phyloP scores from a whole-genome alignment of 2,113 vertebrate species.

The Hypomesus transpacificus region DNA sequence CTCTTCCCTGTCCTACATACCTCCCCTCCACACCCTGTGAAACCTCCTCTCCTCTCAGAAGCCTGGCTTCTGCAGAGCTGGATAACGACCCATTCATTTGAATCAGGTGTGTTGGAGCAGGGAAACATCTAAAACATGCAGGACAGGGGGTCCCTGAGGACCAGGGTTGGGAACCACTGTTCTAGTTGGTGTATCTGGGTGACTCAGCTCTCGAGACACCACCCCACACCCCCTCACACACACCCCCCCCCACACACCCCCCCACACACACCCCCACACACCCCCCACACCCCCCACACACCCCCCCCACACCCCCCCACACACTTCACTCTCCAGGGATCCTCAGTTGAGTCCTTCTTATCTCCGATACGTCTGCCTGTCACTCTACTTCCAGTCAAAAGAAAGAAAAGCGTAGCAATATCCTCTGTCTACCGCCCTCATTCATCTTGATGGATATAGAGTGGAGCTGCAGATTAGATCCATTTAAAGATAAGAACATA shows the following conservation, averaged over 20 bases:
- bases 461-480: constrained; percentile 26
- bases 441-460: constrained; percentile 23
- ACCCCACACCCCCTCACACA: too few species aligned
- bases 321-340: constrained; percentile 1
- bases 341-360: constrained; percentile 7
- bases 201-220: background rate
- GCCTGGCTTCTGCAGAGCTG: too few species aligned
- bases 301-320: background rate
- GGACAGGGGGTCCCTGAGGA: too few species aligned
- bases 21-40: too few species aligned
- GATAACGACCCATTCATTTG: too few species aligned
- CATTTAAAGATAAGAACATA: constrained; percentile 31
- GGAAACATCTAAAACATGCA: too few species aligned
- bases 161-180: too few species aligned
- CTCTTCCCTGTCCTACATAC: too few species aligned
- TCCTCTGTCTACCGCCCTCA: constrained; percentile 2
- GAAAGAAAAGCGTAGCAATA: background rate
- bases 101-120: too few species aligned
- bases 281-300: too few species aligned
- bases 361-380: constrained; percentile 28
- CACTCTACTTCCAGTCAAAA: constrained; percentile 28
- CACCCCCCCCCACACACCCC: too few species aligned
- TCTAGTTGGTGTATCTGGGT: background rate
- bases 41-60: background rate
- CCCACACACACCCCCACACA: too few species aligned